Conservation (phyloP, 1,140 invertebrate genomes). For the Himalopsyche phryganea region DNA sequence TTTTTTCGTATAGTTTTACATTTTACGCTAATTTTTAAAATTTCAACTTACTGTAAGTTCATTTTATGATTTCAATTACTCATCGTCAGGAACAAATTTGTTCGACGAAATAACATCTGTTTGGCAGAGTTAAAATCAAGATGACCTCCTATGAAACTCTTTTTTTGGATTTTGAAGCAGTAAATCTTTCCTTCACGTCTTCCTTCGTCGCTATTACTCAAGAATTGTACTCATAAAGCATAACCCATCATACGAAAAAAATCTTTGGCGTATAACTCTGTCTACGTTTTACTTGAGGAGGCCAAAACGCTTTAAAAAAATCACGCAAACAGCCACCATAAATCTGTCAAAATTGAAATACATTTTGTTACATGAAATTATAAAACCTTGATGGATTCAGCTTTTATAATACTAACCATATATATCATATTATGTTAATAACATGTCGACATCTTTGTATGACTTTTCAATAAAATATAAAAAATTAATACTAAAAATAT, state of each 20-base stretch:
- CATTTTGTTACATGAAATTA: neutral
- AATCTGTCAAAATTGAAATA: neutral
- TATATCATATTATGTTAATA: too few species aligned
- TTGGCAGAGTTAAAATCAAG: neutral
- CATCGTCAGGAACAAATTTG: too few species aligned
- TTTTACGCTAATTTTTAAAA: too few species aligned
- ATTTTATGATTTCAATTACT: too few species aligned
- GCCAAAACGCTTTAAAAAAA: neutral
- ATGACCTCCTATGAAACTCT: neutral
- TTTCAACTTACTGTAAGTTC: too few species aligned
- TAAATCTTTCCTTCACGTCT: neutral
- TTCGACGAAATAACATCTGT: neutral
- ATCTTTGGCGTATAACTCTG: neutral
- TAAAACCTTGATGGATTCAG: too few species aligned
- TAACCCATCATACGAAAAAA: neutral
- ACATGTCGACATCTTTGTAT: too few species aligned
- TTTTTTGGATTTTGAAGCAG: neutral
- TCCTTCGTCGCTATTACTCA: slow-evolving; percentile 1
- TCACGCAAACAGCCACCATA: neutral
- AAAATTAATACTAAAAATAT: too few species aligned
- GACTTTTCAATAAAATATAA: too few species aligned
- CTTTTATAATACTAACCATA: too few species aligned
- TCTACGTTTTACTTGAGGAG: neutral
- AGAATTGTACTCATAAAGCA: neutral
- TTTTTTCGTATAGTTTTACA: too few species aligned